Evolutionary conservation across 2,113 vertebrate species (phyloP).

Genomic region (human (Homo sapiens)): GRCh38 chr2:60528001-60528500

Average conservation of each 20-base stretch:
- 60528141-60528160: neutral
- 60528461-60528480: neutral
- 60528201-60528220: neutral
- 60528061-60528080: neutral
- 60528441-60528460: constrained; percentile 19
- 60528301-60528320: neutral
- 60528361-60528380: neutral
- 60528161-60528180: neutral
- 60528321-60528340: neutral
- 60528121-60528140: neutral
- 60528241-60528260: neutral
- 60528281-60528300: neutral
- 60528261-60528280: neutral
- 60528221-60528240: neutral
- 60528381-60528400: neutral
- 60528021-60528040: constrained; percentile 37
- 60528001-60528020: constrained; percentile 52
- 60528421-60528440: constrained; percentile 43
- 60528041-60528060: constrained; percentile 4
- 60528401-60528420: neutral
- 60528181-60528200: neutral
- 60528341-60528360: neutral
- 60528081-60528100: constrained; percentile 50
- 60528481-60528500: constrained; percentile 15
- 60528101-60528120: neutral